Evolutionary conservation across 2,888 invertebrate genomes (phyloP), one percentile per base, ranked within the genome.

Genomic region (Drosophila mimetica): DNA sequence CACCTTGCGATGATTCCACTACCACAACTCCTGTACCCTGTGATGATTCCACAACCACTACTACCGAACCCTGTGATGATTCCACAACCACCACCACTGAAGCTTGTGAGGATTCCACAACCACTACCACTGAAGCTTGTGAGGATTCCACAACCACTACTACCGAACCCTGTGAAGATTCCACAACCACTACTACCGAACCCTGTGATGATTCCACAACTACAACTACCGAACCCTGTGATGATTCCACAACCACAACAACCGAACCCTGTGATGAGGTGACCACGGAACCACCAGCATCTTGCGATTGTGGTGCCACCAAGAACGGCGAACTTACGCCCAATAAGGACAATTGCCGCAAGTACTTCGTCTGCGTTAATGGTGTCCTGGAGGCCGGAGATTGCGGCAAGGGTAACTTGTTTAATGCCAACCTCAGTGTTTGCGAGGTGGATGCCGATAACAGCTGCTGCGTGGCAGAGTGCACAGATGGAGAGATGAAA

Each of bases 391-490:
- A 76, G 0, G 59, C 66, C 6, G 77, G 71, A 3, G 88, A 81
- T 36, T 90, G 90, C 39, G 70, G 39, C 1, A 32, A 16, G 4
- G 89, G 86, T 6, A 88, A 87, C 36, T 83, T 78, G 36, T 90
- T 83, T 34, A 58, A 90, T 39, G 4, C 25, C 0, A 20, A 0
- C 0, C 0, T 59, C 0, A 44, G 44, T 0, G 59, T 13, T 3
- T 80, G 67, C 65, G 22, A 11, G 58, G 1, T 2, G 1, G 82
- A 84, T 47, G 57, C 16, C 0, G 14, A 51, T 0, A 74, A 72
- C 3, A 14, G 9, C 7, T 87, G 86, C 60, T 70, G 52, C 0
- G 14, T 42, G 6, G 37, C 55, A 0, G 61, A 75, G 5, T 85
- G 82, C 20, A 42, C n/a, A 1, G 37, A 65, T 5, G 69, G 53